Evolutionary conservation across 2,888 invertebrate genomes (phyloP).

Genomic region (Azorinus chamasolen): DNA sequence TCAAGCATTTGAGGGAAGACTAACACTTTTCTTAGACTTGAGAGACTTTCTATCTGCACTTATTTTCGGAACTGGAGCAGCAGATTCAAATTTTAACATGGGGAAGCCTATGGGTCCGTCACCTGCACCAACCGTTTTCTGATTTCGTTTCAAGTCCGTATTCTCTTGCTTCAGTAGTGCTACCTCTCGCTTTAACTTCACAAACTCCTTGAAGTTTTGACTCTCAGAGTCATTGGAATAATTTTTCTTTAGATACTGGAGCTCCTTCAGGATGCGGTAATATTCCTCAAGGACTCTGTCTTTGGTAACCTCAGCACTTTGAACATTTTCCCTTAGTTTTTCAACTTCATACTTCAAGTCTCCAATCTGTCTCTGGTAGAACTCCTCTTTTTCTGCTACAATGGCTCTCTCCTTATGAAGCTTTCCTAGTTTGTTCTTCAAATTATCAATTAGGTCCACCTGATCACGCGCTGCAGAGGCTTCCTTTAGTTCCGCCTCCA

Average conservation of each 20-base stretch:
- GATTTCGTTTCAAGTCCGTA: constrained; percentile 68
- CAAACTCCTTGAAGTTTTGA: constrained; percentile 82
- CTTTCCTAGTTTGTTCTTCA: constrained; percentile 70
- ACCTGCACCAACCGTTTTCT: constrained; percentile 8
- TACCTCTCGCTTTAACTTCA: constrained; percentile 80
- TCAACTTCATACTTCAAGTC: constrained; percentile 70
- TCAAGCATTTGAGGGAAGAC: constrained; percentile 24
- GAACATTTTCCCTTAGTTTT: constrained; percentile 63
- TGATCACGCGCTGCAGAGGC: constrained; percentile 66
- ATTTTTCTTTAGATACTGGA: constrained; percentile 69
- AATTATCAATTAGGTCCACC: constrained; percentile 70
- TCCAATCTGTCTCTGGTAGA: constrained; percentile 65
- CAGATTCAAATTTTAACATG: constrained; percentile 59
- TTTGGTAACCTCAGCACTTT: constrained; percentile 72
- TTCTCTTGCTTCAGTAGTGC: constrained; percentile 78
- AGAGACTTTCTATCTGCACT: constrained; percentile 37
- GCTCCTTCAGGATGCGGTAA: constrained; percentile 70
- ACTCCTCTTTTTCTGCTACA: constrained; percentile 70
- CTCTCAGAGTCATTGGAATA: constrained; percentile 67
- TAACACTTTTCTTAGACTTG: constrained; percentile 35
- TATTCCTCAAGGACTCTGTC: constrained; percentile 72
- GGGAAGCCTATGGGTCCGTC: constrained; percentile 55
- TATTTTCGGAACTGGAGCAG: constrained; percentile 25
- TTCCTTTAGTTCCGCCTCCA: constrained; percentile 75
- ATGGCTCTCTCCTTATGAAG: constrained; percentile 72